Evolutionary conservation across 2,797 vertebrate species (phyloP).

Genomic region (Miichthys miiuy): DNA sequence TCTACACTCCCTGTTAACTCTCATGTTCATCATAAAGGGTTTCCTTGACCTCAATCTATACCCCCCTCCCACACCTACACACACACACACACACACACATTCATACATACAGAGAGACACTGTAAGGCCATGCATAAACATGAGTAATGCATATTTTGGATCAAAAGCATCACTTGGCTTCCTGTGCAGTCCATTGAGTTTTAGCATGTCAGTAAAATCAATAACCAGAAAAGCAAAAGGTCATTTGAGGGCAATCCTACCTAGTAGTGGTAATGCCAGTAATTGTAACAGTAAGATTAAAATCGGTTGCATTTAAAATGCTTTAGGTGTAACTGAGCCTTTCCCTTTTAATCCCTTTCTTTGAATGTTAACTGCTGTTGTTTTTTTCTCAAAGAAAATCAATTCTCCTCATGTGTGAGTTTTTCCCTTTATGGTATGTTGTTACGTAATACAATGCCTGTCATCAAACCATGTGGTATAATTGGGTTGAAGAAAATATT

Average conservation of each 20-base stretch:
- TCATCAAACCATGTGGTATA: slow-evolving; percentile 27
- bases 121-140: slow-evolving; percentile 35
- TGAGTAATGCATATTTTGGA: slow-evolving; percentile 31
- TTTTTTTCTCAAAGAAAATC: slow-evolving; percentile 44
- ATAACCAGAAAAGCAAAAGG: slow-evolving; percentile 61
- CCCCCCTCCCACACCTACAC: neutral
- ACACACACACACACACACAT: neutral
- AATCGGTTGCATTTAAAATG: slow-evolving; percentile 6
- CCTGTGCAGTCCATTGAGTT: slow-evolving; percentile 59
- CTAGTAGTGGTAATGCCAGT: slow-evolving; percentile 26
- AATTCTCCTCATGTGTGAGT: slow-evolving; percentile 38
- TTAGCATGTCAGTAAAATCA: slow-evolving; percentile 61
- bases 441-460: slow-evolving; percentile 34
- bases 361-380: slow-evolving; percentile 26
- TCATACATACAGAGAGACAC: slow-evolving; percentile 11
- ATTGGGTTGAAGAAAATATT: slow-evolving; percentile 40
- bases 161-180: slow-evolving; percentile 58
- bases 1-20: slow-evolving; percentile 1
- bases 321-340: slow-evolving; percentile 4
- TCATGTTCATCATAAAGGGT: neutral
- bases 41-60: slow-evolving; percentile 5
- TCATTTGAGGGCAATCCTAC: slow-evolving; percentile 37
- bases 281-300: slow-evolving; percentile 19
- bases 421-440: slow-evolving; percentile 25
- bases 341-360: slow-evolving; percentile 30